Base-by-base conservation (phyloP, 2,797 vertebrate genomes). In the Eulemur rubriventer region DNA sequence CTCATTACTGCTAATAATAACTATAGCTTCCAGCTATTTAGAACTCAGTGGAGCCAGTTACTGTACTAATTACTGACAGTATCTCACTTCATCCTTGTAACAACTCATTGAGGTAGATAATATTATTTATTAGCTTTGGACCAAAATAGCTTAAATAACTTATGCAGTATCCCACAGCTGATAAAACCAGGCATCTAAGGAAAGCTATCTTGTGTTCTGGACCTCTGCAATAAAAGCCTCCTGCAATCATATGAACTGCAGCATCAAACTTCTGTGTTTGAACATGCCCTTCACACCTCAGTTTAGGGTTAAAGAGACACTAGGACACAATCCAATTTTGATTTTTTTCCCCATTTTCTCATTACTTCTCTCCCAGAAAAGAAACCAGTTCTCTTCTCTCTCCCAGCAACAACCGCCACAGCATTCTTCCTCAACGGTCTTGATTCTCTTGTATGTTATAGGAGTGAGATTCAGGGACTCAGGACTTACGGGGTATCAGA, bases 1-100 rank as follows among this genome's bases (percentile, higher is more conserved):
- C 73, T 91, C 84, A 65, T 96, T 94, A 86, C 8, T 82, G 28
- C n/a, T 94, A 83, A 84, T 35, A 73, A 80, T 91, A 83, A 81
- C 50, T 38, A 4, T 70, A 33, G 65, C 28, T 86, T 94, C 52
- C 17, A 85, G 38, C 22, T 86, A 70, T 86, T 96, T 78, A 79
- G 46, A 95, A 59, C 33, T 89, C 78, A 83, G 0, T 4, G 26
- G n/a, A 75, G 26, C 14, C 48, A 91, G 35, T 24, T 35, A 35
- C 26, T 79, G 0, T 82, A 35, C 50, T 89, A 97, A 86, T 70
- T 94, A 50, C 33, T 89, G 61, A 82, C 1, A 80, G 46, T 50
- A 38, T 86, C 70, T 95, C 43, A 82, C 18, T 57, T 96, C 24
- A 79, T 55, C 16, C n/a, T 87, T 52, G 50, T 20, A 81, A 67